A percentile compares a stretch with the other conserved stretches of the same genome.
Conservation (phyloP, 2,797 vertebrate species). For the Rhinatrema bivittatum region DNA sequence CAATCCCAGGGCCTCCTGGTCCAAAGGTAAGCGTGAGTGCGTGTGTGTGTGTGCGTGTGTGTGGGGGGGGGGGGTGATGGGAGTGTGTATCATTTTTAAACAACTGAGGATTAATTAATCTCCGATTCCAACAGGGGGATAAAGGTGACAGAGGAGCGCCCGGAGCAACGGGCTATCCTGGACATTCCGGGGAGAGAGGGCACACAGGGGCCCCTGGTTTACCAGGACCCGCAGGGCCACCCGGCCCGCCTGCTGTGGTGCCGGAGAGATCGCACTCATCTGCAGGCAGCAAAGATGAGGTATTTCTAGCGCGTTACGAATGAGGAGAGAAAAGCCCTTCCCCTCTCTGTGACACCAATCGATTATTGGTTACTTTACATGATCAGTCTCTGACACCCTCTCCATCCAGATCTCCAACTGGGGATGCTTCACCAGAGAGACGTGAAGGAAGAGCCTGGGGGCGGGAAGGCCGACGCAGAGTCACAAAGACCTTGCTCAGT, state of each 20-base stretch:
- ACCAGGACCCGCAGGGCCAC: conserved; percentile 31
- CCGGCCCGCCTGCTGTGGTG: too few species aligned
- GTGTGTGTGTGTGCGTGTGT: too few species aligned
- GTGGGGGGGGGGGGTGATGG: too few species aligned
- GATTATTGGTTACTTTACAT: too few species aligned
- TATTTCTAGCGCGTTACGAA: neutral
- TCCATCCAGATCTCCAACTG: too few species aligned
- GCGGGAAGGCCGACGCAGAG: too few species aligned
- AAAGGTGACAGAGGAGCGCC: conserved; percentile 35
- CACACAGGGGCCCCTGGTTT: conserved; percentile 25
- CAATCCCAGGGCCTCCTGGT: conserved; percentile 17
- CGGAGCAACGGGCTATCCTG: conserved; percentile 34
- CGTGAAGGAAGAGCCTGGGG: accelerated
- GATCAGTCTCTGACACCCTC: too few species aligned
- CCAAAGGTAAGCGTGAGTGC: conserved; percentile 24
- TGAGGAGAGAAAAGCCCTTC: neutral
- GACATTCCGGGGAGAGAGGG: conserved; percentile 38
- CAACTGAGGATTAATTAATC: too few species aligned
- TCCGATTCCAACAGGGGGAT: conserved; percentile 26
- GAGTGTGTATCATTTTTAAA: too few species aligned
- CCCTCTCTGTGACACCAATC: too few species aligned
- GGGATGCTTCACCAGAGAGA: accelerated
- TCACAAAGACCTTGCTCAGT: too few species aligned
- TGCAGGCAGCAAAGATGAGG: neutral
- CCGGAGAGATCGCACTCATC: conserved; percentile 7